Base-by-base conservation (phyloP, 2,888 invertebrate genomes). In the Marasmarcha lunaedactyla region DNA sequence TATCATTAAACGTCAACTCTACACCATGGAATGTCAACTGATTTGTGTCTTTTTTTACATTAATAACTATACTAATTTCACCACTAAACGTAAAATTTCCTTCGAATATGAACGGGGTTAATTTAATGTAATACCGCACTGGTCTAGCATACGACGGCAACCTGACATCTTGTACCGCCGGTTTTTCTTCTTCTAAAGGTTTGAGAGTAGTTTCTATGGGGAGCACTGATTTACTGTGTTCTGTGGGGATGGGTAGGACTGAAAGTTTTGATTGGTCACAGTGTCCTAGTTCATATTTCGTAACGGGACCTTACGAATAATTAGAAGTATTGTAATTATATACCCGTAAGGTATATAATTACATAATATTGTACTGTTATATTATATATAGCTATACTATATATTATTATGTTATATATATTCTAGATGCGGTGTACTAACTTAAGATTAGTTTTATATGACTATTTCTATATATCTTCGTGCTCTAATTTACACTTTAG, bases 1-100 rank as follows among this genome's bases (percentile, higher is more conserved):
- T 74, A 37, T 85, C 83, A 30, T 86, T 78, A 44, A 94, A 89
- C 36, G 73, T 79, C 47, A 95, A 73, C 47, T 91, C 90, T 27
- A 88, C 86, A 5, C 89, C 88, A 59, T 95, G 94, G 46, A 95
- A 84, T 1, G 90, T 91, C 11, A 95, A 85, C 60, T 89, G 89
- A 38, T 85, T 79, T 6, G 89, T 89, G 37, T 85, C 81, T 46
- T 86, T 83, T 11, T 86, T 74, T 1, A 89, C 88, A 42, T 86
- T 81, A 37, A 94, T 59, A 12, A 84, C 55, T 45, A 91, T 88
- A 52, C 85, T 85, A 1, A 90, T 86, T 66, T 87, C 87, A 33
- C 94, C 94, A 46, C 88, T 79, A 58, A 93, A 93, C 10, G 91
- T 93, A 51, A 93, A 94, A 59, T 93, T 93, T 1, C 89, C 88